Evolutionary conservation across 2,113 vertebrate genomes (phyloP).

Genomic region (Pomatorhinus ruficollis): DNA sequence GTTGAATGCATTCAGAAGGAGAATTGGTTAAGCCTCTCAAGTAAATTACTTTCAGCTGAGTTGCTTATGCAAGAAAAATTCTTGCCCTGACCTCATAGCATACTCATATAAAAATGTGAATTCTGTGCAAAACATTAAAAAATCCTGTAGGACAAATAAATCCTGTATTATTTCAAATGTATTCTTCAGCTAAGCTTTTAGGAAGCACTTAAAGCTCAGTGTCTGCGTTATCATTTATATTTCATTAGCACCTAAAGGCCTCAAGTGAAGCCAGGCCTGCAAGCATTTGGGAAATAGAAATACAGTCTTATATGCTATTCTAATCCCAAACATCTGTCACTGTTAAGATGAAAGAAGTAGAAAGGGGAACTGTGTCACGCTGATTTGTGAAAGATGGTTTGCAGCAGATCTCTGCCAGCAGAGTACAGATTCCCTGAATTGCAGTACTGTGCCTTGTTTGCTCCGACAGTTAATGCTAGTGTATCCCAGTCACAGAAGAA

Average conservation of each 20-base stretch:
- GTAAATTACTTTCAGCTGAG: slow-evolving; percentile 29
- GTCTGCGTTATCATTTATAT: not conserved
- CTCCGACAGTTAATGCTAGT: not conserved
- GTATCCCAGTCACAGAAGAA: not conserved
- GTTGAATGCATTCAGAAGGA: not conserved
- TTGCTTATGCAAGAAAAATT: not conserved
- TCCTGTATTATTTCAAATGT: not conserved
- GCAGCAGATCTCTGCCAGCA: not conserved
- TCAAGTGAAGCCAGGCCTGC: not conserved
- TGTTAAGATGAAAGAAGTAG: not conserved
- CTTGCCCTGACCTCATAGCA: not conserved
- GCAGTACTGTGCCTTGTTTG: not conserved
- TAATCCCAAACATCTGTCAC: not conserved
- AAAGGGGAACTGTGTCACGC: not conserved
- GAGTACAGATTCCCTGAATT: not conserved
- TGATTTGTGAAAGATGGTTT: not conserved
- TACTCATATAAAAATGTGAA: not conserved
- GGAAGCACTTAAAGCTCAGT: not conserved
- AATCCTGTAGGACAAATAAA: not conserved
- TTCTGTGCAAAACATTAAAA: not conserved
- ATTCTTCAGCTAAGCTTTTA: not conserved
- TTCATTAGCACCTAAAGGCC: not conserved
- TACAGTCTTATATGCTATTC: not conserved
- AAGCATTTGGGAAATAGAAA: not conserved
- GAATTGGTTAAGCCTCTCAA: slow-evolving; percentile 37